phyloP scores from a whole-genome alignment of 2,113 vertebrate genomes.

The Dipodomys merriami region DNA sequence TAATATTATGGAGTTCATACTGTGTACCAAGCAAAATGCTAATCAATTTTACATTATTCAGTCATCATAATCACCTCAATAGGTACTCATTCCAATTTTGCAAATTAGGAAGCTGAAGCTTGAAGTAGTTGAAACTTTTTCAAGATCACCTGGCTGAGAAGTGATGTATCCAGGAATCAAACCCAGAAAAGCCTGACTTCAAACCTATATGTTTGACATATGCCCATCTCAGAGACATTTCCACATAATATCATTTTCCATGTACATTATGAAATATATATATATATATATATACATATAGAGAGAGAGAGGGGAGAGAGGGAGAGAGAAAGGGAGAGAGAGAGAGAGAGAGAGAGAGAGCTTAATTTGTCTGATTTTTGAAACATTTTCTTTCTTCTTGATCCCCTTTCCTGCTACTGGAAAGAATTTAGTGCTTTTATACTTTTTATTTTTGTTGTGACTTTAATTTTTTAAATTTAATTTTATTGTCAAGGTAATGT shows the following conservation, averaged over 20 bases:
- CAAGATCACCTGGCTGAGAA: not conserved
- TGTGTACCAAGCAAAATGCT: not conserved
- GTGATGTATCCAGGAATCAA: not conserved
- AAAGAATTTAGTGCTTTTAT: not conserved
- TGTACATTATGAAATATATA: constrained; percentile 17
- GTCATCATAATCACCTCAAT: not conserved
- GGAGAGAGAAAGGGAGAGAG: too few species aligned
- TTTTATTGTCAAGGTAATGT: too few species aligned
- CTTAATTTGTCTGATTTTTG: not conserved
- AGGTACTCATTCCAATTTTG: not conserved
- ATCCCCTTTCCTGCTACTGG: not conserved
- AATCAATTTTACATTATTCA: not conserved
- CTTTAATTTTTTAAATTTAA: too few species aligned
- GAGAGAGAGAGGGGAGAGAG: too few species aligned
- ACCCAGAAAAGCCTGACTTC: not conserved
- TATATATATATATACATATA: too few species aligned
- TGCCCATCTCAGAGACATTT: not conserved
- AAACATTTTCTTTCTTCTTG: not conserved
- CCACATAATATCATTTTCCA: not conserved
- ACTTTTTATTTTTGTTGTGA: too few species aligned
- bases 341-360: too few species aligned
- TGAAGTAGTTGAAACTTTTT: not conserved
- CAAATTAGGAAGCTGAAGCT: not conserved
- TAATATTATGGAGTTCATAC: not conserved
- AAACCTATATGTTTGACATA: not conserved